Evolutionary conservation across 1,140 invertebrate species (phyloP).

Genomic region (Papilio aristodemus): DNA sequence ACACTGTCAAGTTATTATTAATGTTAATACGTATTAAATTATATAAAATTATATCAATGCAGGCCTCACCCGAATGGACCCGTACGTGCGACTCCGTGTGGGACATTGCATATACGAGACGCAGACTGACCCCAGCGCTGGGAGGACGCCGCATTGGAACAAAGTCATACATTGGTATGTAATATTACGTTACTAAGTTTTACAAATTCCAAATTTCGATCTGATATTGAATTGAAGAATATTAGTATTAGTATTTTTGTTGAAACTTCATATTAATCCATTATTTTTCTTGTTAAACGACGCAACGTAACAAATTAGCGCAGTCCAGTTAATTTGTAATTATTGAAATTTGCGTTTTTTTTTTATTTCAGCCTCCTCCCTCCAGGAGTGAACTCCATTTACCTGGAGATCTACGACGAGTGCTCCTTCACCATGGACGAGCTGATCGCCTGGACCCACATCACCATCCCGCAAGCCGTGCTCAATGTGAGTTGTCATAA

Average conservation of each 20-base stretch:
- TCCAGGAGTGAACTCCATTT: constrained; percentile 91
- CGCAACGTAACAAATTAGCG: no score
- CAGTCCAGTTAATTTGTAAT: no score
- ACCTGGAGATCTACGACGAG: constrained; percentile 98
- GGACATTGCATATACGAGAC: constrained; percentile 97
- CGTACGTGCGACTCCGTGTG: constrained; percentile 94
- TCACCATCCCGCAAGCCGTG: constrained; percentile 90
- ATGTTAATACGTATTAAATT: background rate
- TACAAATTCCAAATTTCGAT: no score
- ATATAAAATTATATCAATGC: background rate
- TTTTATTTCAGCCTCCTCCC: constrained; percentile 87
- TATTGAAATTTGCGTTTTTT: background rate
- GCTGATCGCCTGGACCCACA: constrained; percentile 94
- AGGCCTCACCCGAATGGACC: constrained; percentile 95
- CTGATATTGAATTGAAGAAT: no score
- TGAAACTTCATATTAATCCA: no score
- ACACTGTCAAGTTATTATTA: background rate
- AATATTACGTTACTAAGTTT: no score
- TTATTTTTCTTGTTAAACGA: no score
- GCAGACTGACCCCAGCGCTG: constrained; percentile 95
- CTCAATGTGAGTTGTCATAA: constrained; percentile 77
- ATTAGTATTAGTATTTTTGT: no score
- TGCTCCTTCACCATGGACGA: constrained; percentile 98
- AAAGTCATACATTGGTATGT: constrained; percentile 94
- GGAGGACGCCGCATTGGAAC: constrained; percentile 97